Evolutionary conservation across 2,113 vertebrate genomes (phyloP).

Genomic region (Arvicanthis niloticus): DNA sequence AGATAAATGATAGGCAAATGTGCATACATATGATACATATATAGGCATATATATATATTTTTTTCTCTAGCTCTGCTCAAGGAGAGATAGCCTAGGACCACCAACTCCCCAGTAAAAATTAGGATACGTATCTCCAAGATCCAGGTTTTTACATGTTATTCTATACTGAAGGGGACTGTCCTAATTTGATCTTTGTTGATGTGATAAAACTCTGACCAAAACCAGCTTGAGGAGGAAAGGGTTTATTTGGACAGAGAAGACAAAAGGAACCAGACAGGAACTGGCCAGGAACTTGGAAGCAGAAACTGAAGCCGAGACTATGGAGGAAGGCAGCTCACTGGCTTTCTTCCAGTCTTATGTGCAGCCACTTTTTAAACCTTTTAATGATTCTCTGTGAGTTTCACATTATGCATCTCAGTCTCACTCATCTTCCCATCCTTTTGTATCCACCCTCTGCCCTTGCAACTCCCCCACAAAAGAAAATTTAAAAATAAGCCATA

Average conservation of each 20-base stretch:
- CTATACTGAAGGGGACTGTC: not conserved
- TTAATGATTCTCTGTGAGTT: too few relatives aligned
- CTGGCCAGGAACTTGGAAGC: too few relatives aligned
- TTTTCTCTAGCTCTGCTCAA: not conserved
- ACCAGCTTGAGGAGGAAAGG: not conserved
- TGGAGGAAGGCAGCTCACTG: not conserved
- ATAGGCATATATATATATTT: not conserved
- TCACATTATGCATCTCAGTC: too few relatives aligned
- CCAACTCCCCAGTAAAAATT: constrained; percentile 6
- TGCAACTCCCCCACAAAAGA: too few relatives aligned
- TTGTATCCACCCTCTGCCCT: too few relatives aligned
- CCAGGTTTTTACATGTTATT: constrained; percentile 15
- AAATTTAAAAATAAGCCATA: too few relatives aligned
- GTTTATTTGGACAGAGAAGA: not conserved
- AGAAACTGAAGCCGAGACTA: not conserved
- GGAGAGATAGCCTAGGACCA: not conserved
- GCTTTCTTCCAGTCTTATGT: not conserved
- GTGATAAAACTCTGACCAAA: not conserved
- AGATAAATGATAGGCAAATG: not conserved
- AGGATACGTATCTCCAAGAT: not conserved
- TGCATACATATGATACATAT: too few relatives aligned
- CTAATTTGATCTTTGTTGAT: not conserved
- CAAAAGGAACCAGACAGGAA: not conserved
- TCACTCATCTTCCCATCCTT: too few relatives aligned
- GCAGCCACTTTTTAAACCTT: not conserved